Base-by-base conservation (phyloP, 1,140 invertebrate genomes). In the Condylostylus longicornis region DNA sequence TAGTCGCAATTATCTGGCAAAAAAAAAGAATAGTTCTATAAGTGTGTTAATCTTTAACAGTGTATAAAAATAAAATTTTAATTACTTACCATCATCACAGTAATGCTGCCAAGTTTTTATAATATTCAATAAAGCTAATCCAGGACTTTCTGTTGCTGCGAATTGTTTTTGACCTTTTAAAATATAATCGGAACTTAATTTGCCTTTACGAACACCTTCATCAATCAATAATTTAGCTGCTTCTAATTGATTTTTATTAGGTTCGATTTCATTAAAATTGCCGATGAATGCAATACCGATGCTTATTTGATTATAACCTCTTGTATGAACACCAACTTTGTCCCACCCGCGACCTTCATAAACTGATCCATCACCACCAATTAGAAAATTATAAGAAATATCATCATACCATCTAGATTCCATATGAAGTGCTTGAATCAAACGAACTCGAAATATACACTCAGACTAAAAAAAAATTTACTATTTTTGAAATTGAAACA, bases 351-450 rank as follows among this genome's bases (percentile, higher is more conserved):
- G 62, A 10, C 71, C 76, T 45, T 73, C 70, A 46, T 76, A 78
- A 0, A 69, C 64, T 12, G 66, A 67, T 0, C 74, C 74, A 52
- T 79, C 75, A 20, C 69, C 70, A 4, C 74, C 76, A 23, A 79
- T 67, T 18, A 78, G 40, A 43, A 77, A 79, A 42, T 65, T 74
- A 41, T 74, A 76, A 3, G 62, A 69, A 12, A 77, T 73, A 41
- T 77, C 74, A 20, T 47, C 50, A 57, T 65, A 72, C n/a, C n/a
- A n/a, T n/a, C n/a, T n/a, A n/a, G 70, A 72, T 41, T 82, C 75
- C n/a, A 85, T 79, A 50, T 84, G 79, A 42, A 69, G 82, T 12
- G 68, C 73, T 58, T 85, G 81, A 15, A 78, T 74, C 2, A 63
- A 41, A 22, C 72, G 65, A 2, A 81, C 74, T 0, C 59, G 58